These are phyloP conservation scores for Addax nasomaculatus DNA, from an alignment of 2,113 vertebrate genomes.

Conservation along the genomic window DNA sequence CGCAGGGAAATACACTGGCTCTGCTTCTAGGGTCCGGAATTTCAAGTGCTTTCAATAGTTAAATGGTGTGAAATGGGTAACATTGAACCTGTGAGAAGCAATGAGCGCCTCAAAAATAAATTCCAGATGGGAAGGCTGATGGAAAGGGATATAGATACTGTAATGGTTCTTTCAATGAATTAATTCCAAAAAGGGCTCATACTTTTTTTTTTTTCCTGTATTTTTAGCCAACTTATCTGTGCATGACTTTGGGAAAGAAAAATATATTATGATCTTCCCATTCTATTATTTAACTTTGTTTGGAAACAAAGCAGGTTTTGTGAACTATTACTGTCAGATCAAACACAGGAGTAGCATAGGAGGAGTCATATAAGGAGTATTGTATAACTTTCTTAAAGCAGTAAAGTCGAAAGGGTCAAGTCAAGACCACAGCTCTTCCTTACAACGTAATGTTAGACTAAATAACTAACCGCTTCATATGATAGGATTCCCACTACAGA, in stretches of 20 bases:
- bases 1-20: constrained; percentile 83
- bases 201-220: neutral
- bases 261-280: constrained; percentile 20
- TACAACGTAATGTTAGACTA: neutral
- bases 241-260: neutral
- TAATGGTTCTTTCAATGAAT: constrained; percentile 62
- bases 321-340: constrained; percentile 61
- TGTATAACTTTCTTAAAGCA: constrained; percentile 61
- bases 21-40: constrained; percentile 83
- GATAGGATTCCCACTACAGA: neutral
- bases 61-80: constrained; percentile 84
- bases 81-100: constrained; percentile 81
- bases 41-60: constrained; percentile 85
- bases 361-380: constrained; percentile 37
- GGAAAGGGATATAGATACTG: constrained; percentile 77
- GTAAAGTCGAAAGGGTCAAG: constrained; percentile 37
- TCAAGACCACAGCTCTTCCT: constrained; percentile 40
- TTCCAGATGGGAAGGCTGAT: constrained; percentile 88
- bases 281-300: constrained; percentile 61
- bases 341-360: constrained; percentile 55
- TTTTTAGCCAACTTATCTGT: constrained; percentile 50
- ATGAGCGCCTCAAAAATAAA: constrained; percentile 85
- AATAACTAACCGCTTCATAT: neutral
- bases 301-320: constrained; percentile 2
- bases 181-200: constrained; percentile 55